Evolutionary conservation across 2,797 vertebrate species (phyloP).

Genomic region (Acrossocheilus wenchowensis): DNA sequence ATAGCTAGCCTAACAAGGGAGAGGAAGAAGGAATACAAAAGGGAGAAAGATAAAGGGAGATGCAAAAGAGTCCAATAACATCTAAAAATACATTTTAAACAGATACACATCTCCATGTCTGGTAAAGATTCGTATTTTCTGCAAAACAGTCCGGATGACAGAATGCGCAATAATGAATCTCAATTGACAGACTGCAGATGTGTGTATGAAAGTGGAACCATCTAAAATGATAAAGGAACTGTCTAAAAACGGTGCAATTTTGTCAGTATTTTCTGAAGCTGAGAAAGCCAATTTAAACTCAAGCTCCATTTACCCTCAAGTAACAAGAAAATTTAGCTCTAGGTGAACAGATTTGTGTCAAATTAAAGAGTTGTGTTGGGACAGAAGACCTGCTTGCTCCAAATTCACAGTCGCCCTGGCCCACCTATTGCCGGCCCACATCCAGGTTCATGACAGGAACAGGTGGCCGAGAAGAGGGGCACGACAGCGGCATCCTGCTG

Average conservation of each 20-base stretch:
- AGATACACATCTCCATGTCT: slow-evolving; percentile 23
- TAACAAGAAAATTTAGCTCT: slow-evolving; percentile 8
- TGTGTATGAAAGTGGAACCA: neutral
- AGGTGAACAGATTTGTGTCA: slow-evolving; percentile 10
- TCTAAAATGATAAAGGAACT: slow-evolving; percentile 14
- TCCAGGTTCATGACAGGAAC: slow-evolving; percentile 44
- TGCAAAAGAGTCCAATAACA: slow-evolving; percentile 35
- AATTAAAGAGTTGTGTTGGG: slow-evolving; percentile 22
- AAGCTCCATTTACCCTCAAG: slow-evolving; percentile 12
- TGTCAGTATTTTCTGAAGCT: slow-evolving; percentile 3
- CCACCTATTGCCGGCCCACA: neutral
- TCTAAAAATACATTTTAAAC: slow-evolving; percentile 35
- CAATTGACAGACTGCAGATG: slow-evolving; percentile 7
- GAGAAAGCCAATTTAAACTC: slow-evolving; percentile 15
- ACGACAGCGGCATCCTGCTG: slow-evolving; percentile 18
- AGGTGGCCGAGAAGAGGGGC: slow-evolving; percentile 32
- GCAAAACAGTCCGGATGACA: neutral
- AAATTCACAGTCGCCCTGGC: slow-evolving; percentile 4
- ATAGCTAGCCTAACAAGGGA: slow-evolving; percentile 46
- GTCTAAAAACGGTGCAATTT: slow-evolving; percentile 21
- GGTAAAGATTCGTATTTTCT: slow-evolving; percentile 27
- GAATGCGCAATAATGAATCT: slow-evolving; percentile 13
- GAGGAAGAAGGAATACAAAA: slow-evolving; percentile 40
- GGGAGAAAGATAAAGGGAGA: slow-evolving; percentile 31
- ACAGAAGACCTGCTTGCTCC: neutral